Evolutionary conservation across 2,113 vertebrate species (phyloP).

Genomic region (Amphilophus citrinellus): DNA sequence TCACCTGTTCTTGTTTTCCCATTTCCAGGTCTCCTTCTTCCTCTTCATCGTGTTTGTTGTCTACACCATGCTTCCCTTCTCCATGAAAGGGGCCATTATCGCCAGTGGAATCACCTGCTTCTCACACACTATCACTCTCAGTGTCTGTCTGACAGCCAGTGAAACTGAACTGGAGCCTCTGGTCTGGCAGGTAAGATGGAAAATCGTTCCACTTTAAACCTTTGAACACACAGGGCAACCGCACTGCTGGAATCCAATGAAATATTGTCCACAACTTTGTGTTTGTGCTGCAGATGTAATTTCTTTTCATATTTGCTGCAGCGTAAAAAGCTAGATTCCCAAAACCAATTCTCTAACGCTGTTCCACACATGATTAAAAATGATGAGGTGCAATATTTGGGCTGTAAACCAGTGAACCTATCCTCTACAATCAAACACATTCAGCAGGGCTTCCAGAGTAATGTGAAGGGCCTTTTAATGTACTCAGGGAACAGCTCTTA

Average conservation of each 20-base stretch:
- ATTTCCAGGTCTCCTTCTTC: conserved; percentile 94
- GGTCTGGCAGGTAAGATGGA: conserved; percentile 89
- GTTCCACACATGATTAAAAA: conserved; percentile 20
- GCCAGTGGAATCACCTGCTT: conserved; percentile 91
- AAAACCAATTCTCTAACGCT: background rate
- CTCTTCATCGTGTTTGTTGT: conserved; percentile 97
- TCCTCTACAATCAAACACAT: conserved; percentile 10
- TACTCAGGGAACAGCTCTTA: conserved; percentile 10
- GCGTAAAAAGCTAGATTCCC: background rate
- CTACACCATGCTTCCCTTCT: conserved; percentile 99
- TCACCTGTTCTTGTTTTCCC: background rate
- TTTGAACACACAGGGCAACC: background rate
- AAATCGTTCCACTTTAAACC: background rate
- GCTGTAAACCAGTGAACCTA: conserved; percentile 26
- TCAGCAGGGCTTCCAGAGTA: conserved; percentile 30
- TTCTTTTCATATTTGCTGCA: background rate
- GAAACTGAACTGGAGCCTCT: conserved; percentile 85
- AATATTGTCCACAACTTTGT: background rate
- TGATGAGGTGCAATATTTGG: conserved; percentile 6
- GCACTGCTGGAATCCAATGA: background rate
- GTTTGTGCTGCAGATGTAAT: background rate
- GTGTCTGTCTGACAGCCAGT: conserved; percentile 85
- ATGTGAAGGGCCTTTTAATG: conserved; percentile 30
- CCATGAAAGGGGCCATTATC: conserved; percentile 93
- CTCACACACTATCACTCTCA: conserved; percentile 95